These are phyloP conservation scores for Dichetophora obliterata DNA, from an alignment of 2,888 invertebrate species.

Conservation along the genomic window DNA sequence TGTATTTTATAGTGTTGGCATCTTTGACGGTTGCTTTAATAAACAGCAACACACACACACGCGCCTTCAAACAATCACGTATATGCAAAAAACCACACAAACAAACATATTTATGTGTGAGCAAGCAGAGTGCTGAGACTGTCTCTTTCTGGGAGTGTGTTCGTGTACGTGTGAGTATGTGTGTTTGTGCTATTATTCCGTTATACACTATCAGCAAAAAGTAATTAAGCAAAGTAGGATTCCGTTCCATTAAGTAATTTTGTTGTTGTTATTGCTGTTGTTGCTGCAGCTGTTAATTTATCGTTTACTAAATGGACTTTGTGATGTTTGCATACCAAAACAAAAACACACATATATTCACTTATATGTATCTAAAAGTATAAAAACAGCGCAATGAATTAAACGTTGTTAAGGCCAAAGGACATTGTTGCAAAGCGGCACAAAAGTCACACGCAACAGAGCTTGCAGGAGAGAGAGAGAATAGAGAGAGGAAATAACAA, in stretches of 20 bases:
- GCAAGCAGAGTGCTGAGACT: background rate
- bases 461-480: background rate
- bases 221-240: conserved; percentile 66
- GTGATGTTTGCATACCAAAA: conserved; percentile 40
- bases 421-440: too few relatives aligned
- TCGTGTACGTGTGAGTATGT: background rate
- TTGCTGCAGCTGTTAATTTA: conserved; percentile 58
- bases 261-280: conserved; percentile 41
- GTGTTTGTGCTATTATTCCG: background rate
- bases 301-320: conserved; percentile 58
- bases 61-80: background rate
- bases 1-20: too few relatives aligned
- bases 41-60: too few relatives aligned
- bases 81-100: background rate
- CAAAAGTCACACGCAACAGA: background rate
- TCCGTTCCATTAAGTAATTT: conserved; percentile 64
- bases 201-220: conserved; percentile 54
- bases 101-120: too few relatives aligned
- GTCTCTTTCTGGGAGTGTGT: background rate
- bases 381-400: background rate
- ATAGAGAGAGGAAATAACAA: background rate
- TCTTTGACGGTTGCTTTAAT: too few relatives aligned
- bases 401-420: too few relatives aligned
- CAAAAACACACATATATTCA: background rate
- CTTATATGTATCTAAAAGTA: background rate